These are phyloP conservation scores for Crematogaster levior DNA, from an alignment of 2,888 invertebrate species.

Conservation along the genomic window DNA sequence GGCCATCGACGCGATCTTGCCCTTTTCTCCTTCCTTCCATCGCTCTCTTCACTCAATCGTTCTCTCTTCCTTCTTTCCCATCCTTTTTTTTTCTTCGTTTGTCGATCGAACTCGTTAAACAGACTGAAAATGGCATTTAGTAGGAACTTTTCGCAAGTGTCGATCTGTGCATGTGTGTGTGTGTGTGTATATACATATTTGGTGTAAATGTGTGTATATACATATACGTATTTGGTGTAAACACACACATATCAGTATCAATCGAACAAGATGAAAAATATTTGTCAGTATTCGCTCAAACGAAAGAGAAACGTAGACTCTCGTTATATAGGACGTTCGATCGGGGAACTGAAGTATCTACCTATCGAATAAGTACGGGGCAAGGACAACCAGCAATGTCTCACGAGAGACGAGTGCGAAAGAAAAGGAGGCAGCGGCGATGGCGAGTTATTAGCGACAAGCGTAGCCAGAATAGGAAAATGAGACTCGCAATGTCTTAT, in stretches of 20 bases:
- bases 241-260: background rate
- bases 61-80: conserved; percentile 44
- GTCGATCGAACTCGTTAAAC: conserved; percentile 51
- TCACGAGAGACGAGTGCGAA: conserved; percentile 59
- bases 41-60: conserved; percentile 45
- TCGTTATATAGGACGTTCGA: conserved; percentile 47
- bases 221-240: background rate
- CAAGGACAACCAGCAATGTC: conserved; percentile 67
- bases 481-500: conserved; percentile 66
- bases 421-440: conserved; percentile 38
- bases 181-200: background rate
- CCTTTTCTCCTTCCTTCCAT: conserved; percentile 53
- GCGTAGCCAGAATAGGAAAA: conserved; percentile 63
- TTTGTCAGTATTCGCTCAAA: conserved; percentile 17
- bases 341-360: conserved; percentile 52
- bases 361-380: conserved; percentile 50
- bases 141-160: conserved; percentile 6
- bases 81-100: conserved; percentile 58
- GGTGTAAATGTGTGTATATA: too few species aligned
- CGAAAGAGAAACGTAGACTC: conserved; percentile 7
- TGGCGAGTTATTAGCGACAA: conserved; percentile 19
- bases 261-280: background rate
- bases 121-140: conserved; percentile 45
- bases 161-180: background rate
- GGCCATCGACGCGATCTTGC: conserved; percentile 54